A percentile compares a stretch with the other conserved stretches of the same genome.
Conservation (phyloP, 1,140 invertebrate species). For the Psix sp. region DNA sequence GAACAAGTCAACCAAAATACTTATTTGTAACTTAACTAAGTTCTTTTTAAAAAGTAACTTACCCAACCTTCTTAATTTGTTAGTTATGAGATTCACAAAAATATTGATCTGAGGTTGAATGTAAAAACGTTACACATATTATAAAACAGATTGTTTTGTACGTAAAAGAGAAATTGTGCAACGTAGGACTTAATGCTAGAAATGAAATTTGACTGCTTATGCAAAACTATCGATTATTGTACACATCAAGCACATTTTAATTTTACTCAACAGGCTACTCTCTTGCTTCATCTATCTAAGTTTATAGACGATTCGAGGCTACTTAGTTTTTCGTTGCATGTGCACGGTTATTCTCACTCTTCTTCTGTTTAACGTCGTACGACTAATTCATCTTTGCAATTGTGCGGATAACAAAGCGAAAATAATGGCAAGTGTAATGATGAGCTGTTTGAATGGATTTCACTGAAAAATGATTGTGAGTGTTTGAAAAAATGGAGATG, state of each 20-base stretch:
- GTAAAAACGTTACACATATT: slow-evolving; percentile 56
- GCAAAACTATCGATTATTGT: slow-evolving; percentile 24
- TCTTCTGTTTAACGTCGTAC: slow-evolving; percentile 50
- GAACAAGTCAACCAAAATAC: slow-evolving; percentile 5
- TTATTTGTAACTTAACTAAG: slow-evolving; percentile 8
- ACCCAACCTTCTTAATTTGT: too few relatives aligned
- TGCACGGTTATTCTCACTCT: slow-evolving; percentile 71
- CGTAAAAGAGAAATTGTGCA: slow-evolving; percentile 21
- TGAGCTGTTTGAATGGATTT: slow-evolving; percentile 1
- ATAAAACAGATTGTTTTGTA: slow-evolving; percentile 44
- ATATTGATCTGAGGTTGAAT: slow-evolving; percentile 28
- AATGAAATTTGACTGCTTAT: not conserved
- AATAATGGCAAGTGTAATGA: slow-evolving; percentile 6
- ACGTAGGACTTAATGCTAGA: slow-evolving; percentile 4
- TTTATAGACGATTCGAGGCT: slow-evolving; percentile 67
- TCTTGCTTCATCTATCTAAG: slow-evolving; percentile 62
- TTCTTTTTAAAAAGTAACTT: too few relatives aligned
- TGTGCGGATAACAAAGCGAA: slow-evolving; percentile 17
- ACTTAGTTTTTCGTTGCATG: slow-evolving; percentile 71
- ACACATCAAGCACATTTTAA: slow-evolving; percentile 16
- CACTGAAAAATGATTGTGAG: slow-evolving; percentile 48
- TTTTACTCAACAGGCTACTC: slow-evolving; percentile 47
- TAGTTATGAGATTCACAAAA: slow-evolving; percentile 49
- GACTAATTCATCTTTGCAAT: slow-evolving; percentile 33
- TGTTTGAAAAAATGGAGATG: slow-evolving; percentile 62